These are phyloP conservation scores for Rhopalosiphum maidis DNA, from an alignment of 1,140 invertebrate species.

Conservation along the genomic window DNA sequence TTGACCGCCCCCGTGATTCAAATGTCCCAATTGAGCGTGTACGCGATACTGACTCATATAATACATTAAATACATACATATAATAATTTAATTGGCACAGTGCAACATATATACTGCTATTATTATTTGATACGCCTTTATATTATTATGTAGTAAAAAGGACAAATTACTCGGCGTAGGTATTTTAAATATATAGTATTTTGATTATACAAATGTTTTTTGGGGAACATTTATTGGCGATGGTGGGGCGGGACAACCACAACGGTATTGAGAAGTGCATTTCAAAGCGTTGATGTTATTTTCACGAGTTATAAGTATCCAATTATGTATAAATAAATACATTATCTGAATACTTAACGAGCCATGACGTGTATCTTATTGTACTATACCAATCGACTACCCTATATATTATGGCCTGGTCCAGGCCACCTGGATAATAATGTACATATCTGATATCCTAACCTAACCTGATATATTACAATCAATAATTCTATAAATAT, in stretches of 20 bases:
- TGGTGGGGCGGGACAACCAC: neutral
- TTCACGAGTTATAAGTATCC: neutral
- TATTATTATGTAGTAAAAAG: neutral
- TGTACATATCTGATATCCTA: no score
- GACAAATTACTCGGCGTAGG: neutral
- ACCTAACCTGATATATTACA: no score
- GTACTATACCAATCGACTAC: neutral
- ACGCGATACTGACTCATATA: neutral
- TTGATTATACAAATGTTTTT: neutral
- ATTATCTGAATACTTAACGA: neutral
- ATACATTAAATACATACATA: neutral
- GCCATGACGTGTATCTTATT: neutral
- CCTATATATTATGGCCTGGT: neutral
- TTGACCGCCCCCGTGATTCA: neutral
- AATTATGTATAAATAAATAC: neutral
- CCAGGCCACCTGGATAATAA: neutral
- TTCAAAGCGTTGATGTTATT: neutral
- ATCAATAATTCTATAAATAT: no score
- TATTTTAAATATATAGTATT: neutral
- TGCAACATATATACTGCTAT: neutral
- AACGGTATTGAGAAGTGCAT: neutral
- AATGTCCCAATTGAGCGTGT: neutral
- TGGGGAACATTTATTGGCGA: no score
- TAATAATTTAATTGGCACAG: neutral
- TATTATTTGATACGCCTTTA: neutral